Evolutionary conservation across 2,888 invertebrate species (phyloP).

Genomic region (Drosophila buzzatii): DNA sequence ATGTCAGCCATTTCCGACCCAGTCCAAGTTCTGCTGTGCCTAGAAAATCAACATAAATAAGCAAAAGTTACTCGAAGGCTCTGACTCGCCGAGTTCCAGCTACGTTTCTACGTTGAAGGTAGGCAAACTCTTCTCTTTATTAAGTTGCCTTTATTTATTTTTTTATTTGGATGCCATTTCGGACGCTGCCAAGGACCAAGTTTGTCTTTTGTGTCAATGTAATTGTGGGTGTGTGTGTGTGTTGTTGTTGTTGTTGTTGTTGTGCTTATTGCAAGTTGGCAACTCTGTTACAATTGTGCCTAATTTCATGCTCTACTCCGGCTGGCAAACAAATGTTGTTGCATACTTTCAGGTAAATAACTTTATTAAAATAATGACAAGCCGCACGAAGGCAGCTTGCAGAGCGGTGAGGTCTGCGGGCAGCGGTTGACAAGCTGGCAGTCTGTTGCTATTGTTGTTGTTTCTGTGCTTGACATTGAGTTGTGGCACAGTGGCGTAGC

Average conservation of each 20-base stretch:
- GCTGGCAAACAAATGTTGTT: conserved; percentile 77
- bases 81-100: conserved; percentile 2
- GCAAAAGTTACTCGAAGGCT: conserved; percentile 62
- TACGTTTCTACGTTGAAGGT: conserved; percentile 35
- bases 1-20: conserved; percentile 77
- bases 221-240: conserved; percentile 14
- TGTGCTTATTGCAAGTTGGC: conserved; percentile 77
- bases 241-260: conserved; percentile 23
- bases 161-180: conserved; percentile 22
- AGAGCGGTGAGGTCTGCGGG: conserved; percentile 1
- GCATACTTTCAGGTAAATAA: conserved; percentile 80
- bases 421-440: conserved; percentile 45
- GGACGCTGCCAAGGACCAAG: conserved; percentile 66
- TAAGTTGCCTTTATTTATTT: neutral
- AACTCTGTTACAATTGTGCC: conserved; percentile 80
- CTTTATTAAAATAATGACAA: conserved; percentile 81
- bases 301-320: conserved; percentile 75
- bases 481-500: conserved; percentile 32
- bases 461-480: conserved; percentile 39
- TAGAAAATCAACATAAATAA: conserved; percentile 80
- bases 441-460: conserved; percentile 23
- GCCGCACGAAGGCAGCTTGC: conserved; percentile 38
- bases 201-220: conserved; percentile 70
- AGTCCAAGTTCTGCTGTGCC: conserved; percentile 61
- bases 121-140: conserved; percentile 29